A percentile compares a stretch with the other conserved stretches of the same genome.
Conservation (phyloP, 2,888 invertebrate species). For the Priocnemis perturbator region DNA sequence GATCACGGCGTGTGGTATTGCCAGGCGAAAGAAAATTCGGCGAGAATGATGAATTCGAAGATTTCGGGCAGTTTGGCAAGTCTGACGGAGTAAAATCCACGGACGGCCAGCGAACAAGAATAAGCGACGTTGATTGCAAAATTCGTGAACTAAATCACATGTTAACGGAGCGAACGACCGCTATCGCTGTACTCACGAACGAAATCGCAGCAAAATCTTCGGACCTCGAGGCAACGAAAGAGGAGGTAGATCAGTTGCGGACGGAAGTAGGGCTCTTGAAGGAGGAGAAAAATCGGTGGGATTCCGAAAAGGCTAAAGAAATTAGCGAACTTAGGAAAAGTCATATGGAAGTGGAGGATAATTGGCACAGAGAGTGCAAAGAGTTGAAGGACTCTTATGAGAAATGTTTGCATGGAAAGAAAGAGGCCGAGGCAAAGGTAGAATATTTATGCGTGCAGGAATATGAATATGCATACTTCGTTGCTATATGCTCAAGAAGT, state of each 20-base stretch:
- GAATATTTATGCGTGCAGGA: no score
- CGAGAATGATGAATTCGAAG: background rate
- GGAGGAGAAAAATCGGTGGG: conserved; percentile 48
- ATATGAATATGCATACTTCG: no score
- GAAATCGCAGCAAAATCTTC: conserved; percentile 51
- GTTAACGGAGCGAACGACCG: conserved; percentile 58
- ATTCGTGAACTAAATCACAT: conserved; percentile 60
- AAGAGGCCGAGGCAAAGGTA: conserved; percentile 22
- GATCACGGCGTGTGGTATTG: no score
- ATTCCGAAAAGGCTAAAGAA: conserved; percentile 54
- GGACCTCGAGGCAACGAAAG: conserved; percentile 41
- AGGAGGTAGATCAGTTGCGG: conserved; percentile 48
- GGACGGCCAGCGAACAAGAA: background rate
- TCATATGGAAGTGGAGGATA: conserved; percentile 48
- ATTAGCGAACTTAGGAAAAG: conserved; percentile 48
- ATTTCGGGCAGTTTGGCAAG: background rate
- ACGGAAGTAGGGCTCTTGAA: conserved; percentile 50
- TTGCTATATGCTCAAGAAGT: background rate
- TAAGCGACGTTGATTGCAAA: conserved; percentile 38
- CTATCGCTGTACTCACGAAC: conserved; percentile 57
- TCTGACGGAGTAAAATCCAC: background rate
- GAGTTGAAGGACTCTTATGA: conserved; percentile 54
- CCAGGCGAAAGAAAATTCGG: no score
- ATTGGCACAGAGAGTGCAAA: conserved; percentile 49
- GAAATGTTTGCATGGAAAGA: conserved; percentile 37